Evolutionary conservation across 2,113 vertebrate species (phyloP).

Genomic region (Cinclus cinclus): DNA sequence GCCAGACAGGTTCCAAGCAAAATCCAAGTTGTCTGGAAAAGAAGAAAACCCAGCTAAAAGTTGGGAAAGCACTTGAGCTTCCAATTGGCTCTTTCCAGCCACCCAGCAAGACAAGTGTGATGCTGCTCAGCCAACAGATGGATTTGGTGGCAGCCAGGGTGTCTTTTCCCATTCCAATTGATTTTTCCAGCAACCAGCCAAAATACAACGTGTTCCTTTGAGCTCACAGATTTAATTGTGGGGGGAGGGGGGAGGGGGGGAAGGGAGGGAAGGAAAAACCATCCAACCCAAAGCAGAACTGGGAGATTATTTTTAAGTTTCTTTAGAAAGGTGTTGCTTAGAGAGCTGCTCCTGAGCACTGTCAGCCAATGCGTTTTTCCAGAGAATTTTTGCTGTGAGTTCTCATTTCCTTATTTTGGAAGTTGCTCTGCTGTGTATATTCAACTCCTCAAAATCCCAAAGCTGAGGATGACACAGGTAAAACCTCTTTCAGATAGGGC

Average conservation of each 20-base stretch:
- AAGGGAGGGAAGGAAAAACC: too few species aligned
- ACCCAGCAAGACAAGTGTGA: background rate
- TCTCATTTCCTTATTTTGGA: background rate
- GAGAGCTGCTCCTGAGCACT: background rate
- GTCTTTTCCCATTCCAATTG: background rate
- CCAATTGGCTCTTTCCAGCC: background rate
- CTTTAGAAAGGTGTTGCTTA: background rate
- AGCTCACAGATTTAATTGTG: background rate
- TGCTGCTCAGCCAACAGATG: background rate
- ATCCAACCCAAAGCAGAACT: background rate
- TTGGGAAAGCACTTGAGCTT: background rate
- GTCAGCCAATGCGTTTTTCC: background rate
- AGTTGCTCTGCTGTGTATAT: background rate
- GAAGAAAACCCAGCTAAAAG: background rate
- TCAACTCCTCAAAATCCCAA: background rate
- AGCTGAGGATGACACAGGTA: background rate
- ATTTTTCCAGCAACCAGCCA: background rate
- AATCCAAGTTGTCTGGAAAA: slow-evolving; percentile 22
- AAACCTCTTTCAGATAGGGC: background rate
- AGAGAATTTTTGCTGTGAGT: background rate
- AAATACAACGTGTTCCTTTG: background rate
- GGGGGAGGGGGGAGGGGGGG: rapidly evolving
- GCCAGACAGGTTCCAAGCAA: slow-evolving; percentile 15
- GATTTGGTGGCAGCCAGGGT: background rate
- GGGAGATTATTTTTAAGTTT: background rate